Evolutionary conservation across 64 coral and sea anemone genomes (phyloP).

Genomic region (Dendrophyllia cribrosa): DNA sequence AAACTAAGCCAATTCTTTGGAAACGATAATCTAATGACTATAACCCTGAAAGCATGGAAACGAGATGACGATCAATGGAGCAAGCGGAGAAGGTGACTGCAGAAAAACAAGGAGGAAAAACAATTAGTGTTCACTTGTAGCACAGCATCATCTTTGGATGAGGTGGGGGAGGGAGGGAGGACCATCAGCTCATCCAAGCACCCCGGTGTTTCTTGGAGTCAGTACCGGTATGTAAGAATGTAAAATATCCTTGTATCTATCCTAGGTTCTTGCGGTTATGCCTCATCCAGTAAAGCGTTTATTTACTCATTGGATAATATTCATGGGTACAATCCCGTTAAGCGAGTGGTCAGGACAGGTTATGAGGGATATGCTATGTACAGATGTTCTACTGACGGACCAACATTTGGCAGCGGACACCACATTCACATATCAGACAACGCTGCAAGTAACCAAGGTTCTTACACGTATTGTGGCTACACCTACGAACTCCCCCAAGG

Average conservation of each 20-base stretch:
- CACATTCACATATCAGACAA: neutral
- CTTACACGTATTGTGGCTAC: neutral
- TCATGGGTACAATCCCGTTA: neutral
- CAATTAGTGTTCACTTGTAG: no score
- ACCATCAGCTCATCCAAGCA: no score
- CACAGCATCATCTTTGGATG: no score
- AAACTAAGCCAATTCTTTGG: no score
- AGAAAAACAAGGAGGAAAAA: no score
- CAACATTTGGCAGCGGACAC: neutral
- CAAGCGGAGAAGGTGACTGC: no score
- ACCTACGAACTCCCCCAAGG: neutral
- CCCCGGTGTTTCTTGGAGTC: no score
- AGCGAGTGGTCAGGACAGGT: neutral
- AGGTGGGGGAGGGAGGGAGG: no score
- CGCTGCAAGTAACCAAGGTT: neutral
- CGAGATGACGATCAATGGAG: no score
- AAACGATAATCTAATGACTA: no score
- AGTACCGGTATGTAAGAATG: neutral
- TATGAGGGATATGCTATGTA: neutral
- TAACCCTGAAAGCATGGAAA: no score
- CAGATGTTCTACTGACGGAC: neutral
- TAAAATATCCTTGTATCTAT: neutral
- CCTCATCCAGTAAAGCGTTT: neutral
- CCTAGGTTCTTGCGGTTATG: neutral
- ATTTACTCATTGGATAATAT: slow-evolving; percentile 8